Conservation (phyloP, 2,888 invertebrate species). For the Sylvicola cinctus region DNA sequence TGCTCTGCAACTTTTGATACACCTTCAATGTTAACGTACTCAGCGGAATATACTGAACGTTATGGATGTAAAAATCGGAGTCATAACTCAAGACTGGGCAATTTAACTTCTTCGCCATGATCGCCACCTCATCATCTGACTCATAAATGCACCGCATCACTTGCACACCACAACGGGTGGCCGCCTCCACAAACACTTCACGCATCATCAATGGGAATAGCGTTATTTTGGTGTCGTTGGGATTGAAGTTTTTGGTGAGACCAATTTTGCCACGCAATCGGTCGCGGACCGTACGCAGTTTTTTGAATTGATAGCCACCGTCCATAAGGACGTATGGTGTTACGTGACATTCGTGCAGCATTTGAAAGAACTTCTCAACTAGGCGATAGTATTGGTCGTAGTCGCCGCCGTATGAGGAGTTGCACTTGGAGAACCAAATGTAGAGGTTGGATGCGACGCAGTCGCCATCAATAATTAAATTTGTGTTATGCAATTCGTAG, state of each 20-base stretch:
- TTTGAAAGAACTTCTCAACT: constrained; percentile 44
- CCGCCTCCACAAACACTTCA: constrained; percentile 51
- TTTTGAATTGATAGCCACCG: constrained; percentile 52
- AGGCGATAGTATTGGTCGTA: constrained; percentile 53
- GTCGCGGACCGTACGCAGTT: constrained; percentile 40
- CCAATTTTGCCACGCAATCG: constrained; percentile 38
- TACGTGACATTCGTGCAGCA: constrained; percentile 47
- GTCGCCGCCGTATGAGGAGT: constrained; percentile 67
- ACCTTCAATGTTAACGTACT: constrained; percentile 36
- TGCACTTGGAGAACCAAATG: constrained; percentile 33
- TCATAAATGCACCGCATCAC: constrained; percentile 65
- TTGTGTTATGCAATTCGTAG: constrained; percentile 41
- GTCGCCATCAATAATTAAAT: constrained; percentile 62
- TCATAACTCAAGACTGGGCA: constrained; percentile 85
- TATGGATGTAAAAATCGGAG: constrained; percentile 84
- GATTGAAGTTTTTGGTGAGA: constrained; percentile 33
- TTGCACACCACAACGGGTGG: constrained; percentile 40
- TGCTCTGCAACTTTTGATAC: constrained; percentile 3
- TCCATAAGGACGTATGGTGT: constrained; percentile 57
- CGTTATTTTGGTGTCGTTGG: constrained; percentile 30
- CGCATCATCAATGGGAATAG: constrained; percentile 58
- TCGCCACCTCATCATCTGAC: constrained; percentile 76
- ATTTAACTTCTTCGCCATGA: constrained; percentile 49
- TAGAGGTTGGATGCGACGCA: constrained; percentile 53
- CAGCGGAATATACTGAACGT: constrained; percentile 63